Percentiles rank a stretch among this genome's conserved stretches.
Conservation (phyloP, 2,797 vertebrate species). For the Gastrophryne carolinensis region DNA sequence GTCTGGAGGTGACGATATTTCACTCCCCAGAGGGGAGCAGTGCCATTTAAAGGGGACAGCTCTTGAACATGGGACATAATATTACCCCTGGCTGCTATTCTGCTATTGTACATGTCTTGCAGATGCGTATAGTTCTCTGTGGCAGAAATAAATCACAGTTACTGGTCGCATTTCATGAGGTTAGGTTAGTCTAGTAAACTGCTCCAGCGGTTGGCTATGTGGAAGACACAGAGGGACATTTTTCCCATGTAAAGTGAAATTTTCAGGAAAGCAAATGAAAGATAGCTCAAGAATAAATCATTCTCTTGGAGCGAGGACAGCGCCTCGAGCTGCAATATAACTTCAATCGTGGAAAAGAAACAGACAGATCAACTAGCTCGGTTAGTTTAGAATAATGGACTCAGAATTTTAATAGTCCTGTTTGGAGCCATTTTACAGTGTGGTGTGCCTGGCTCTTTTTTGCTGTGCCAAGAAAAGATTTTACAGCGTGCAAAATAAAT, state of each 20-base stretch:
- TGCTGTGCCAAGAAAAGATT: neutral
- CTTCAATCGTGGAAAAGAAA: neutral
- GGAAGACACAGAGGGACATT: neutral
- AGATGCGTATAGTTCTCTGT: neutral
- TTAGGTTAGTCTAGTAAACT: neutral
- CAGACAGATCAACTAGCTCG: neutral
- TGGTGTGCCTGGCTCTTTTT: neutral
- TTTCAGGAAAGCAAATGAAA: neutral
- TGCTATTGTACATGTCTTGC: neutral
- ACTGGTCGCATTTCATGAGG: neutral
- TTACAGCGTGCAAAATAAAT: neutral
- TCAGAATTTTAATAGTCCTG: neutral
- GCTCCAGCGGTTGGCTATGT: neutral
- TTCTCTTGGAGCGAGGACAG: neutral
- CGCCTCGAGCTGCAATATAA: neutral
- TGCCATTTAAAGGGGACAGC: neutral
- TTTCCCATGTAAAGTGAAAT: neutral
- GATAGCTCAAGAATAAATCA: neutral
- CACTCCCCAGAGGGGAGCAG: neutral
- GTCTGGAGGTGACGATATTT: neutral
- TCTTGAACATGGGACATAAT: neutral
- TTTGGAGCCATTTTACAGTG: neutral
- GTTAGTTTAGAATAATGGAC: slow-evolving; percentile 5
- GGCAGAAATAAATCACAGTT: neutral
- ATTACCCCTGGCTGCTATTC: neutral